Evolutionary conservation across 1,140 invertebrate genomes (phyloP), one percentile per base, ranked within the genome.

Genomic region (Samia ricini): DNA sequence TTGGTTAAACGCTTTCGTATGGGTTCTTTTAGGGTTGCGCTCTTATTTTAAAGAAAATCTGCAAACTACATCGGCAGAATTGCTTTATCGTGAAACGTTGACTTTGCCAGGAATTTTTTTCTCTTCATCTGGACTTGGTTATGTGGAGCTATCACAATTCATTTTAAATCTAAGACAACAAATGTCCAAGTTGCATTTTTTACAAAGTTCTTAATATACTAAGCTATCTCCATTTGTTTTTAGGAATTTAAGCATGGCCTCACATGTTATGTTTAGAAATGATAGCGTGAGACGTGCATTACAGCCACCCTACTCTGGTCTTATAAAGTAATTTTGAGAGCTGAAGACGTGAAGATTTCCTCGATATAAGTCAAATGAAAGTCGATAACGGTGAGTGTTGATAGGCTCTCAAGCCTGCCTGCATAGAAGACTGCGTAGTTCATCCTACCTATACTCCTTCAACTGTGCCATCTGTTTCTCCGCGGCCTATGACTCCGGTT

Each of bases 11-110:
- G n/a, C n/a, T n/a, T n/a, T n/a, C n/a, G n/a, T n/a, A n/a, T n/a
- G n/a, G n/a, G n/a, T n/a, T n/a, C n/a, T n/a, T n/a, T n/a, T n/a
- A n/a, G n/a, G n/a, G n/a, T n/a, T n/a, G n/a, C n/a, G n/a, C n/a
- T n/a, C 66, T 36, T 15, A 20, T 4, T 24, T 48, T 3, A 21
- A 67, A 72, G 26, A 74, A 83, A n/a, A 21, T 67, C 0, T 22
- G 68, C 15, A 51, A 55, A 5, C 63, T n/a, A n/a, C 74, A 0
- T 52, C 71, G 0, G 72, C 71, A 2, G 67, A 78, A 8, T 33
- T 61, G 1, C 22, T 63, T 7, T 60, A 61, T 56, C 55, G 42
- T 2, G 55, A 66, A 18, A 54, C 59, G 1, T 50, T 61, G 3
- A 42, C 19, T 8, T 29, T 66, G 15, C 65, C 56, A 10, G 59